phyloP scores from a whole-genome alignment of 2,113 vertebrate species.

The Macquaria ambigua region DNA sequence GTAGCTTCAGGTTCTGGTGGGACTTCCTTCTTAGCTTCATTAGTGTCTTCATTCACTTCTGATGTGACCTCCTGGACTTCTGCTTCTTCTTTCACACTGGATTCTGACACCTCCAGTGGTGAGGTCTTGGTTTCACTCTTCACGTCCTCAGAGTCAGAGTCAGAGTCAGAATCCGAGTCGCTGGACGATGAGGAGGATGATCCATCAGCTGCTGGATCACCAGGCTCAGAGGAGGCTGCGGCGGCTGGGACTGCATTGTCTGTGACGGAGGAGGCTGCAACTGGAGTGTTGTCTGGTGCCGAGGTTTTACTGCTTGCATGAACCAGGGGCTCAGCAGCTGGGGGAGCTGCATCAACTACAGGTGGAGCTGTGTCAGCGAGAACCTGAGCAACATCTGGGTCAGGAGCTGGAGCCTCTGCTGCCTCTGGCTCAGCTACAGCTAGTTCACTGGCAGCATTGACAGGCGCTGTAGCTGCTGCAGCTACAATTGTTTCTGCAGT shows the following conservation, averaged over 20 bases:
- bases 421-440: background rate
- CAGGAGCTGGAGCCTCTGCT: background rate
- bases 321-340: background rate
- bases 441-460: conserved; percentile 6
- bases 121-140: conserved; percentile 27
- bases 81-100: background rate
- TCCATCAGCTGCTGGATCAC: conserved; percentile 39
- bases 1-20: background rate
- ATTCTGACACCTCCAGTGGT: background rate
- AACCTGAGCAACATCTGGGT: conserved; percentile 1
- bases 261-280: conserved; percentile 6
- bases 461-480: background rate
- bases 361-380: background rate
- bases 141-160: conserved; percentile 72
- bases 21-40: conserved; percentile 18
- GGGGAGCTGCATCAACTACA: background rate
- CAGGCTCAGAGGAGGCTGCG: background rate
- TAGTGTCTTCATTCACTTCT: conserved; percentile 20
- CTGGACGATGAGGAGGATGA: conserved; percentile 75
- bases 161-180: conserved; percentile 66
- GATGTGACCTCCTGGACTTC: conserved; percentile 10
- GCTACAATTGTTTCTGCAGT: conserved; percentile 7
- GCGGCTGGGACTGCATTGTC: background rate
- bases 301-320: background rate
- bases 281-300: background rate